phyloP scores from a whole-genome alignment of 2,113 vertebrate species.

The Talpa occidentalis region DNA sequence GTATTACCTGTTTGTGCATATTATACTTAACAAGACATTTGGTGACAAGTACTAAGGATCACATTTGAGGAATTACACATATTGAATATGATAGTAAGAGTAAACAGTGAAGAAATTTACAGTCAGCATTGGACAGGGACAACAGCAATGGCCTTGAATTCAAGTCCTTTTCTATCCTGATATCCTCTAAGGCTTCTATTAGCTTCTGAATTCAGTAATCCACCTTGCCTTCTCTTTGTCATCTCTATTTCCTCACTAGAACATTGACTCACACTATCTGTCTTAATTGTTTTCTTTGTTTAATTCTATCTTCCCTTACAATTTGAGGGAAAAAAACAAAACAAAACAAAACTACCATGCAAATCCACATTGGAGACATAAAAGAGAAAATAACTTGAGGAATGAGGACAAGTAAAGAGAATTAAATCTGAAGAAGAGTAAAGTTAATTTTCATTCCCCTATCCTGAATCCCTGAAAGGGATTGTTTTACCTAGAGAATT shows the following conservation, averaged over 20 bases:
- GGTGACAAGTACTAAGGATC: neutral
- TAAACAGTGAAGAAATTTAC: neutral
- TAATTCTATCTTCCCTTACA: slow-evolving; percentile 49
- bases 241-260: neutral
- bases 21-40: neutral
- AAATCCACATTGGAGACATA: slow-evolving; percentile 57
- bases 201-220: neutral
- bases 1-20: neutral
- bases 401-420: slow-evolving; percentile 59
- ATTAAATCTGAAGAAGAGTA: slow-evolving; percentile 61
- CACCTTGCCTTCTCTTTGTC: neutral
- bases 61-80: neutral
- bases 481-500: slow-evolving; percentile 68
- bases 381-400: slow-evolving; percentile 68
- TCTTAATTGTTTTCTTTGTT: slow-evolving; percentile 62
- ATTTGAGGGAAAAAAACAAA: neutral
- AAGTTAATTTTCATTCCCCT: slow-evolving; percentile 64
- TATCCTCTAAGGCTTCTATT: neutral
- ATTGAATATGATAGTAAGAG: neutral
- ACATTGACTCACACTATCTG: neutral
- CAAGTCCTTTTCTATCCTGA: neutral
- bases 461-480: slow-evolving; percentile 64
- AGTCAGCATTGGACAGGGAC: too few relatives aligned
- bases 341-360: slow-evolving; percentile 18
- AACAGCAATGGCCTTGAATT: rapidly evolving